Evolutionary conservation across 1,140 invertebrate species (phyloP).

Genomic region (Teleogryllus occipitalis): DNA sequence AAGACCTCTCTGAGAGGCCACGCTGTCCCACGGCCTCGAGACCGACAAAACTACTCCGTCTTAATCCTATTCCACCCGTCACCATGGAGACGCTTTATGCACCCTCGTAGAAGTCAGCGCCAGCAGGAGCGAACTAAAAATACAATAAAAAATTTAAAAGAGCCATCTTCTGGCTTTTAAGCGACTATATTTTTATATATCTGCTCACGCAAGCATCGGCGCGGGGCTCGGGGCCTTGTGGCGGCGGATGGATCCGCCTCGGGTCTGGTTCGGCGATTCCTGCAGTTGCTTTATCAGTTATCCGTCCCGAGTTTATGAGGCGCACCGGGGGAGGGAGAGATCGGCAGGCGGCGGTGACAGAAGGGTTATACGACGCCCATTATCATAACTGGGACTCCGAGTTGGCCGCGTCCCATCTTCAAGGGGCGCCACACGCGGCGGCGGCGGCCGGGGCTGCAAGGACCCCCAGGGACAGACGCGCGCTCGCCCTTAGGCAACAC

Average conservation of each 20-base stretch:
- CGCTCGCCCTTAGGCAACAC: too few relatives aligned
- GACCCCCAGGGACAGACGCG: too few relatives aligned
- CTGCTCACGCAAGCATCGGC: background rate
- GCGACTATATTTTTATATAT: background rate
- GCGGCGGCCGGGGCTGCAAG: too few relatives aligned
- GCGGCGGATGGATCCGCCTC: background rate
- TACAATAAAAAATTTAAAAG: conserved; percentile 3
- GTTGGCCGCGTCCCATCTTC: background rate
- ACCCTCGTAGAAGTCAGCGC: background rate
- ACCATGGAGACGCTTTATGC: background rate
- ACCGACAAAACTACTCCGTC: background rate
- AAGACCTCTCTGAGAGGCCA: background rate
- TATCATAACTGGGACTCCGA: background rate
- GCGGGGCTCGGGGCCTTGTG: background rate
- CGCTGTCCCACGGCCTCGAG: too few relatives aligned
- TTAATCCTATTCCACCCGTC: background rate
- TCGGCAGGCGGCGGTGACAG: background rate
- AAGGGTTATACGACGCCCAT: background rate
- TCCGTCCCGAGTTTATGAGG: background rate
- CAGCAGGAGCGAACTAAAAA: background rate
- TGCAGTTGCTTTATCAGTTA: background rate
- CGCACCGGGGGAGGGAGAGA: too few relatives aligned
- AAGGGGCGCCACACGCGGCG: too few relatives aligned
- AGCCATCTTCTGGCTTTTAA: conserved; percentile 1
- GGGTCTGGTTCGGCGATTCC: background rate